phyloP scores from a whole-genome alignment of 2,797 vertebrate species.

The Botia almorhae region DNA sequence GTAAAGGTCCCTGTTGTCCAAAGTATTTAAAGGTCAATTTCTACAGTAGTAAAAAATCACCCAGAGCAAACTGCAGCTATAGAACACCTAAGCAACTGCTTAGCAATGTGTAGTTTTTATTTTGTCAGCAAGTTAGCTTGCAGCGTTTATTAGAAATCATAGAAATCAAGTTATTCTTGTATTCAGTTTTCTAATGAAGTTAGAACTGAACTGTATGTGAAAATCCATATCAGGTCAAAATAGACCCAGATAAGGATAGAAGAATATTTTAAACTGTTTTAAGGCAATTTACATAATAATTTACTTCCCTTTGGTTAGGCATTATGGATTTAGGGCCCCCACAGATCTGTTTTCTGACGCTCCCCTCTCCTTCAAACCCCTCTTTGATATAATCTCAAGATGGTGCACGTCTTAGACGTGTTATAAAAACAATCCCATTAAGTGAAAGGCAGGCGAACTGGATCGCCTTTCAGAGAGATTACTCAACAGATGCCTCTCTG shows the following conservation, averaged over 20 bases:
- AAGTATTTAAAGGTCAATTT: too few relatives aligned
- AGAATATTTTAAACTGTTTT: neutral
- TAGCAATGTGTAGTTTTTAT: too few relatives aligned
- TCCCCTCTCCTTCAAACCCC: conserved; percentile 34
- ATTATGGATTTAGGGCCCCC: conserved; percentile 27
- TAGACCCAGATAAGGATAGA: too few relatives aligned
- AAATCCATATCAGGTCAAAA: neutral
- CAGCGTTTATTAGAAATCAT: too few relatives aligned
- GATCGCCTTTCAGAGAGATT: conserved; percentile 77
- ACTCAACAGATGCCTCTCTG: conserved; percentile 72
- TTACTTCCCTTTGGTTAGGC: conserved; percentile 18
- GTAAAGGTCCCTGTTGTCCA: too few relatives aligned
- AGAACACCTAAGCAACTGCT: too few relatives aligned
- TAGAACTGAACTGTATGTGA: neutral
- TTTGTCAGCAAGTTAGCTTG: too few relatives aligned
- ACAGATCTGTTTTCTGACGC: conserved; percentile 9
- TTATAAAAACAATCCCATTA: conserved; percentile 74
- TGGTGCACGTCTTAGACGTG: conserved; percentile 64
- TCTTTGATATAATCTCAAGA: conserved; percentile 60
- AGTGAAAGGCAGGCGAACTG: conserved; percentile 60
- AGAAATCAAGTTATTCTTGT: too few relatives aligned
- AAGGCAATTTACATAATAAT: conserved; percentile 20
- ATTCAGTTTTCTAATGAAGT: neutral
- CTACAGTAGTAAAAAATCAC: too few relatives aligned
- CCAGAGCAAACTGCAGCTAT: too few relatives aligned